Percentiles rank a stretch among this genome's conserved stretches.
Conservation (phyloP, 2,797 vertebrate species). For the Mallotus villosus region DNA sequence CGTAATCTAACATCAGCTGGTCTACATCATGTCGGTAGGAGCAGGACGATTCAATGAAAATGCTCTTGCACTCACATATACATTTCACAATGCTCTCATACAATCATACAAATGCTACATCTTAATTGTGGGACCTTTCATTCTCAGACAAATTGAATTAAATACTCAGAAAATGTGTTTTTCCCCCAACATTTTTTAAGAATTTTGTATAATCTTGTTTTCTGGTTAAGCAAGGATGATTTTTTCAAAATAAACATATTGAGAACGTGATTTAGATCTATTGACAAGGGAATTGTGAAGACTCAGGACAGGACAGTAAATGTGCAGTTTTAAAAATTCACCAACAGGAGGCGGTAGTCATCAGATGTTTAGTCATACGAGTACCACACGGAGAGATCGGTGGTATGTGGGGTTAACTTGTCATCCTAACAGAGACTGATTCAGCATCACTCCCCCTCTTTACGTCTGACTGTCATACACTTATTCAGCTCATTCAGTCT, state of each 20-base stretch:
- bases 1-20: slow-evolving; percentile 64
- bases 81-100: neutral
- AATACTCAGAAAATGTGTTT: neutral
- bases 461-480: slow-evolving; percentile 42
- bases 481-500: slow-evolving; percentile 51
- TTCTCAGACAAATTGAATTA: neutral
- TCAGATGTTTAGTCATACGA: slow-evolving; percentile 55
- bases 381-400: slow-evolving; percentile 40
- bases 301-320: slow-evolving; percentile 50
- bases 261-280: neutral
- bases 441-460: slow-evolving; percentile 50
- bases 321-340: slow-evolving; percentile 40
- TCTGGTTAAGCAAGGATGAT: neutral
- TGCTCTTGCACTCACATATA: neutral
- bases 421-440: slow-evolving; percentile 54
- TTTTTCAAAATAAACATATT: neutral
- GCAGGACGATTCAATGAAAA: slow-evolving; percentile 28
- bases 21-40: slow-evolving; percentile 45
- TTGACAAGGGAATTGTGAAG: neutral
- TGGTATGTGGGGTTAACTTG: slow-evolving; percentile 48
- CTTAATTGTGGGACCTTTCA: neutral
- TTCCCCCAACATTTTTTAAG: too few relatives aligned
- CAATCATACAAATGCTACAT: neutral
- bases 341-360: slow-evolving; percentile 68
- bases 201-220: neutral